Percentiles rank a stretch among this genome's conserved stretches.
Conservation (phyloP, 1,140 invertebrate genomes). For the Patella vulgata region DNA sequence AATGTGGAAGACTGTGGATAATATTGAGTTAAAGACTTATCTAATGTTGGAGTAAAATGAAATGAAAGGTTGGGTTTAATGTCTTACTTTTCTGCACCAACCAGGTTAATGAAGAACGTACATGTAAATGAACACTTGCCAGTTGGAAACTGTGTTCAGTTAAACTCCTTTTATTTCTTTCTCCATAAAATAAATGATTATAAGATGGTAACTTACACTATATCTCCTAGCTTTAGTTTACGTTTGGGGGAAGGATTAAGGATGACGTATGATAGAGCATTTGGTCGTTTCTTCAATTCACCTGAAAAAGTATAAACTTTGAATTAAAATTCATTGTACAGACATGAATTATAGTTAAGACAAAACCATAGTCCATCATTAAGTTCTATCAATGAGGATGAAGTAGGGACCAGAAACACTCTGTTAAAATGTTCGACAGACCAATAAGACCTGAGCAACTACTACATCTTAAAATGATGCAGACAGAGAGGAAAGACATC, state of each 20-base stretch:
- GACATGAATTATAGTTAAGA: too few relatives aligned
- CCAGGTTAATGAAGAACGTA: too few relatives aligned
- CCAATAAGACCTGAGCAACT: not conserved
- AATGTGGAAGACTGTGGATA: too few relatives aligned
- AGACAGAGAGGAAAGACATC: not conserved
- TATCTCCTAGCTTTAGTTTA: constrained; percentile 30
- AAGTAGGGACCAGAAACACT: not conserved
- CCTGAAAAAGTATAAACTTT: not conserved
- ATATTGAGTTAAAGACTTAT: too few relatives aligned
- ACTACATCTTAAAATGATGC: not conserved
- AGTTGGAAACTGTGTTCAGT: too few relatives aligned
- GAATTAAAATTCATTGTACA: not conserved
- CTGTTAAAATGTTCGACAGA: not conserved
- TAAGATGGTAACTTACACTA: constrained; percentile 33
- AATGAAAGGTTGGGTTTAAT: too few relatives aligned
- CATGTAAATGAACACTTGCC: too few relatives aligned
- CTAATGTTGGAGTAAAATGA: too few relatives aligned
- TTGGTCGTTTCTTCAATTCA: constrained; percentile 21
- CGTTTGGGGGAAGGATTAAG: constrained; percentile 31
- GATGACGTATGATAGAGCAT: constrained; percentile 30
- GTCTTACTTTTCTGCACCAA: too few relatives aligned
- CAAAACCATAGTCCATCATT: too few relatives aligned
- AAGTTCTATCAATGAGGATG: not conserved
- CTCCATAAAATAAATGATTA: too few relatives aligned
- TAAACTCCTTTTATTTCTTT: too few relatives aligned